Evolutionary conservation across 2,888 invertebrate species (phyloP), one percentile per base, ranked within the genome.

Genomic region (Tetramorium bicarinatum): DNA sequence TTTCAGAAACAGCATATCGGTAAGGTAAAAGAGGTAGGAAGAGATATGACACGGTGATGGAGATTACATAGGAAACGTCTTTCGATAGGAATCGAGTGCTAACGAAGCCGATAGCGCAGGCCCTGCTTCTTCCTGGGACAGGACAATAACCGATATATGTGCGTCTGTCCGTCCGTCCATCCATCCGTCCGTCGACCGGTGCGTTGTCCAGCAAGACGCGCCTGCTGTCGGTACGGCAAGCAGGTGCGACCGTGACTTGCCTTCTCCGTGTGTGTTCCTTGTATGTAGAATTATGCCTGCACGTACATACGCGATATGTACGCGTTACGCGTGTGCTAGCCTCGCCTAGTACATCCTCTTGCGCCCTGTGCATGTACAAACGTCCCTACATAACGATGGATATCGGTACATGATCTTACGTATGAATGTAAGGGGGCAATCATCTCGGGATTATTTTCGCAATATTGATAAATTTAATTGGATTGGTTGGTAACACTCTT

Each of bases 171-270:
- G 85, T 89, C 71, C 71, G 87, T 88, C 85, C 67, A 89, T 88
- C 85, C 67, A 89, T 88, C 85, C 67, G 89, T 91, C 87, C 86
- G 87, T 89, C 89, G 89, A 92, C 89, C 91, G 89, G 87, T 80
- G 85, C 85, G 86, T 88, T 85, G 69, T 89, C 88, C 86, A 79
- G 71, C 72, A 86, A 84, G 84, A 89, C 87, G 87, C 87, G 92
- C 90, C 91, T 91, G 91, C 90, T 91, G 91, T 90, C 90, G 86
- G 84, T 85, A 84, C 75, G 82, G 80, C 85, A 85, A 90, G 93
- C 94, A 94, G 94, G 93, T 94, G 94, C 92, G 89, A 90, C 88
- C 91, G 89, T 92, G 92, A 93, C 93, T 93, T 90, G 93, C 91
- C 91, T 91, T 91, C 89, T 88, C 87, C 85, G 74, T 84, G 69